Evolutionary conservation across 2,797 vertebrate genomes (phyloP).

Genomic region (Microcaecilia unicolor): DNA sequence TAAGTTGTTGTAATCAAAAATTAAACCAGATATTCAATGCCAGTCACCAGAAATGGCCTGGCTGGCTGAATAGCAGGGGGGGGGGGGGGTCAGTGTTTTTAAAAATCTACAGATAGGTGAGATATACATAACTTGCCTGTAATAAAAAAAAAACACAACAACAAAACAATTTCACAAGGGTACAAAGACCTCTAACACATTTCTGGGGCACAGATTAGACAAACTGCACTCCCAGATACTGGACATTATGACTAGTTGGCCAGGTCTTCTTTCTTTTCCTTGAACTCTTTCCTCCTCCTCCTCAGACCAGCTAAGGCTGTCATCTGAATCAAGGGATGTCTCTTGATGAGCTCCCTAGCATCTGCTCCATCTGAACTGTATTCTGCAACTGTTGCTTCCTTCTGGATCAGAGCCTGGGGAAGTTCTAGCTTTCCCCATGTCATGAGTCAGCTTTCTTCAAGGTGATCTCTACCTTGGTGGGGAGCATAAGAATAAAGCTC

Average conservation of each 20-base stretch:
- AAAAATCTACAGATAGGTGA: too few species aligned
- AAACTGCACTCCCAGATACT: background rate
- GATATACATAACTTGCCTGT: too few species aligned
- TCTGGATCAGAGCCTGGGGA: slow-evolving; percentile 10
- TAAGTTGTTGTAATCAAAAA: too few species aligned
- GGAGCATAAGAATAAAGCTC: slow-evolving; percentile 74
- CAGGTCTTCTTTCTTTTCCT: slow-evolving; percentile 8
- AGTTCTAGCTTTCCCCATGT: slow-evolving; percentile 85
- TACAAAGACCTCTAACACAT: too few species aligned
- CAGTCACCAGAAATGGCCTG: too few species aligned
- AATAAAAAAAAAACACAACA: too few species aligned
- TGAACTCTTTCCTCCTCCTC: slow-evolving; percentile 47
- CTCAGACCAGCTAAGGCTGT: slow-evolving; percentile 57
- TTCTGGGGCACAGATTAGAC: too few species aligned
- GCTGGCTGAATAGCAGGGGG: too few species aligned
- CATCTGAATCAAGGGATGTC: slow-evolving; percentile 38
- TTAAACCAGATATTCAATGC: too few species aligned
- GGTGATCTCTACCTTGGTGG: slow-evolving; percentile 81
- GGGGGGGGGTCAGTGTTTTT: too few species aligned
- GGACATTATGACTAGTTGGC: background rate
- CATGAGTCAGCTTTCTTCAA: slow-evolving; percentile 70
- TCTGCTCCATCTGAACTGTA: background rate
- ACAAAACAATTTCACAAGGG: too few species aligned
- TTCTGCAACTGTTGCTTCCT: slow-evolving; percentile 1
- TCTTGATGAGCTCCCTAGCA: background rate